Base-by-base conservation (phyloP, 2,113 vertebrate genomes). In the Gallinago media region DNA sequence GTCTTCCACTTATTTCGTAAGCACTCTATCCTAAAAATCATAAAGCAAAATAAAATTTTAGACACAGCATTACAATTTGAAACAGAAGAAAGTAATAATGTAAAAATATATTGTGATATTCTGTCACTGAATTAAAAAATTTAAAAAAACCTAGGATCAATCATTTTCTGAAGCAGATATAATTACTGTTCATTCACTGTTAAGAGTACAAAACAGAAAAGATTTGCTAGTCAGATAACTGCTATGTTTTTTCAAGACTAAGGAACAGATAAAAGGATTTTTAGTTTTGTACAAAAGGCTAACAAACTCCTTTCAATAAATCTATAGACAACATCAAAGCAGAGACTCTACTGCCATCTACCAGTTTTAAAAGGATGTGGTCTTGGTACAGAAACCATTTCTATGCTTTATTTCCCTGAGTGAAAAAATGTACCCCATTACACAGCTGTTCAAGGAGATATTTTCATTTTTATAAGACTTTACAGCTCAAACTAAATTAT, bases 331-430 rank as follows among this genome's bases (percentile, higher is more conserved):
- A 63, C 12, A n/a, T 32, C 52, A 94, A 94, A 86, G 50, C 19
- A 96, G 65, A 89, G 82, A 88, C 91, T 92, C 92, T 97, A 55
- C 95, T 97, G 97, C 96, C 97, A 97, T 78, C 97, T 97, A 96
- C 70, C 96, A 89, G 72, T 62, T 86, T 87, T 34, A 77, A 50
- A 92, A 77, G 36, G n/a, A 90, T 3, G 3, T 21, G 34, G 18
- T 14, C 36, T 52, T 42, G 22, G 29, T 36, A 86, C 5, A 73
- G 47, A 91, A 93, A 54, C 7, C 5, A 52, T 6, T 88, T 77
- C n/a, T 11, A 11, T 3, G 11, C 14, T 74, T 81, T 15, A 26
- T 59, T 72, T 89, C 49, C 70, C 34, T 42, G 36, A 77, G 88
- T n/a, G 6, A 85, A 91, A 75, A 15, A 85, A 42, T 81, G 85